Evolutionary conservation across 2,797 vertebrate genomes (phyloP).

Genomic region (Sardinella longiceps): DNA sequence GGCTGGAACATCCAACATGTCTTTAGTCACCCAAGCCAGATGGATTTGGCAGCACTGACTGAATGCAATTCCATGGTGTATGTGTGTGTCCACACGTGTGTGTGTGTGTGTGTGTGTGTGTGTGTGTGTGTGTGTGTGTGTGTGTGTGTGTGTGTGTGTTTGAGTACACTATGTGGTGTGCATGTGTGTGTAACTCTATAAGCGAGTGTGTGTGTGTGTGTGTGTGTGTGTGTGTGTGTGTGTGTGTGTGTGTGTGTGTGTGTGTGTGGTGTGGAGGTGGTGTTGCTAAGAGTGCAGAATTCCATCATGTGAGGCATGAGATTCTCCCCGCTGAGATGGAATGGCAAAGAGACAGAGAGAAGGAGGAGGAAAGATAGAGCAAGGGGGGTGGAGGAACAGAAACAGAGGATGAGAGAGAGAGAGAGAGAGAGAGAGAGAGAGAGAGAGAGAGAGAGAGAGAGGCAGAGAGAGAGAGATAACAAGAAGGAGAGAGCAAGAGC

Average conservation of each 20-base stretch:
- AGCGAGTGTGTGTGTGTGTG: constrained; percentile 51
- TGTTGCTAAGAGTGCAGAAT: constrained; percentile 70
- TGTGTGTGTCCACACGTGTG: constrained; percentile 29
- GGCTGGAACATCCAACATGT: constrained; percentile 31
- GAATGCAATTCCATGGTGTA: constrained; percentile 46
- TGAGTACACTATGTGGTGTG: constrained; percentile 41
- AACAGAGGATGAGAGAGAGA: neutral
- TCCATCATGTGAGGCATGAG: constrained; percentile 65
- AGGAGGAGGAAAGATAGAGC: constrained; percentile 14
- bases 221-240: constrained; percentile 45
- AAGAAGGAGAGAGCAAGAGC: neutral
- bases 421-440: neutral
- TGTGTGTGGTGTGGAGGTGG: constrained; percentile 50
- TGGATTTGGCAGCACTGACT: constrained; percentile 27
- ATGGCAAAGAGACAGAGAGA: neutral
- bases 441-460: neutral
- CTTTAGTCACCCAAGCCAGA: constrained; percentile 36
- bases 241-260: constrained; percentile 36
- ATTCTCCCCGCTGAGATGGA: constrained; percentile 61
- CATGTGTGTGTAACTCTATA: constrained; percentile 42
- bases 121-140: constrained; percentile 24
- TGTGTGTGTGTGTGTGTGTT: constrained; percentile 31
- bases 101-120: constrained; percentile 36
- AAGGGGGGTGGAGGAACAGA: constrained; percentile 7
- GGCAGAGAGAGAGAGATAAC: neutral